A percentile compares a stretch with the other conserved stretches of the same genome.
Conservation (phyloP, 1,140 invertebrate species). For the Drosophila pectinifera region DNA sequence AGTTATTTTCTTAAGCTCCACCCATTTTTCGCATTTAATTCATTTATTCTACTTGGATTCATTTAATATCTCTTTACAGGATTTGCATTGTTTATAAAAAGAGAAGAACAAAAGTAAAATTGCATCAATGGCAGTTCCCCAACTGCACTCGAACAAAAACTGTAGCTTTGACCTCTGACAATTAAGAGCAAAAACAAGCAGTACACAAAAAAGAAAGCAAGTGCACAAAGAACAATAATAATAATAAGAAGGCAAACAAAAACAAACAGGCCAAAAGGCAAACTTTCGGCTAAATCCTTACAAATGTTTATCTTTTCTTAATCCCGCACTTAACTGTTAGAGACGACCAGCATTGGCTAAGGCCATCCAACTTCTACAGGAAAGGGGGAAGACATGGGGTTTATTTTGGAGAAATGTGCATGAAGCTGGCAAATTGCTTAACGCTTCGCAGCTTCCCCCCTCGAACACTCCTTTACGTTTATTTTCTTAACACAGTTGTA, state of each 20-base stretch:
- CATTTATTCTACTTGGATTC: not conserved
- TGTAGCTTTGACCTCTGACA: slow-evolving; percentile 4
- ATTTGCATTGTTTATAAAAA: not conserved
- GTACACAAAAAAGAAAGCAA: slow-evolving; percentile 28
- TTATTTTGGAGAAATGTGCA: slow-evolving; percentile 41
- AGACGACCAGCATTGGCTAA: slow-evolving; percentile 68
- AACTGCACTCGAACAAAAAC: slow-evolving; percentile 37
- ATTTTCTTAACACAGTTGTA: slow-evolving; percentile 81
- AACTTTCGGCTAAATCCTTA: slow-evolving; percentile 84
- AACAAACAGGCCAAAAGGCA: slow-evolving; percentile 74
- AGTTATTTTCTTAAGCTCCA: not conserved
- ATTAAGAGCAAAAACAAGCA: slow-evolving; percentile 19
- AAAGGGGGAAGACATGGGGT: not conserved
- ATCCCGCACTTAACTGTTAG: slow-evolving; percentile 82
- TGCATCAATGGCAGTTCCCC: slow-evolving; percentile 15
- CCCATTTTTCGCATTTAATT: not conserved
- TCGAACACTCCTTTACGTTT: slow-evolving; percentile 35
- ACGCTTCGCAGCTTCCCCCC: slow-evolving; percentile 59
- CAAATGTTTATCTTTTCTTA: slow-evolving; percentile 85
- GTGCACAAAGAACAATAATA: slow-evolving; percentile 49
- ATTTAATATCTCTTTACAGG: not conserved
- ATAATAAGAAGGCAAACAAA: slow-evolving; percentile 77
- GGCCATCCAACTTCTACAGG: slow-evolving; percentile 6
- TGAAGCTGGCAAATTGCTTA: slow-evolving; percentile 83
- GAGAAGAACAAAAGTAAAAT: not conserved